Evolutionary conservation across 2,888 invertebrate genomes (phyloP).

Genomic region (Eupeodes luniger): DNA sequence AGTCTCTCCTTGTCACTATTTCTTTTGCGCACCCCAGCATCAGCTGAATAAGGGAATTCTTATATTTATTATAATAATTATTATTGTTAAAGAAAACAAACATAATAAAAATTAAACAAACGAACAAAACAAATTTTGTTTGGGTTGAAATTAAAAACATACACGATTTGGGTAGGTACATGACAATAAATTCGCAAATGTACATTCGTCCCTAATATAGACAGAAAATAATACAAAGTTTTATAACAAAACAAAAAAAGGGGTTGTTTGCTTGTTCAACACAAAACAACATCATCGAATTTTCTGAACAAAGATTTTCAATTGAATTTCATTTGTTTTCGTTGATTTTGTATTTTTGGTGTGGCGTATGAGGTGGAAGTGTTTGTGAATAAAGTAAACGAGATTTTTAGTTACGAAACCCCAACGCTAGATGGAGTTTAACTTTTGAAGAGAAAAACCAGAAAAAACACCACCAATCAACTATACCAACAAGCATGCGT

Average conservation of each 20-base stretch:
- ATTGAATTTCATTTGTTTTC: constrained; percentile 27
- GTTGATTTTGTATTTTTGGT: constrained; percentile 31
- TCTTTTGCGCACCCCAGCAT: background rate
- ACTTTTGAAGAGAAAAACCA: constrained; percentile 25
- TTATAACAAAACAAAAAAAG: constrained; percentile 26
- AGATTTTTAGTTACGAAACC: constrained; percentile 71
- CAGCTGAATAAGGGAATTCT: constrained; percentile 31
- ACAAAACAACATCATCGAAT: background rate
- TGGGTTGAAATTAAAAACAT: constrained; percentile 11
- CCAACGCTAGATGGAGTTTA: constrained; percentile 81
- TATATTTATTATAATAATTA: constrained; percentile 37
- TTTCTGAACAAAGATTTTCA: constrained; percentile 30
- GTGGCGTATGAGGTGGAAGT: constrained; percentile 50
- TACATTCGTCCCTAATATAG: no score
- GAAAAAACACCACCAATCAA: constrained; percentile 29
- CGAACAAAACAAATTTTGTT: constrained; percentile 18
- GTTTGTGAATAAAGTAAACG: constrained; percentile 44
- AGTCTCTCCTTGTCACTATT: background rate
- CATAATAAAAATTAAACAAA: constrained; percentile 66
- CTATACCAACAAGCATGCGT: constrained; percentile 62
- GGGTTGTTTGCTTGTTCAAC: constrained; percentile 45
- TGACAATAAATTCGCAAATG: constrained; percentile 38
- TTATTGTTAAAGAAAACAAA: constrained; percentile 72
- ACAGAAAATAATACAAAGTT: background rate
- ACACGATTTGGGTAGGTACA: background rate